Base-by-base conservation (phyloP, 2,113 vertebrate genomes). In the Misgurnus mizolepis region DNA sequence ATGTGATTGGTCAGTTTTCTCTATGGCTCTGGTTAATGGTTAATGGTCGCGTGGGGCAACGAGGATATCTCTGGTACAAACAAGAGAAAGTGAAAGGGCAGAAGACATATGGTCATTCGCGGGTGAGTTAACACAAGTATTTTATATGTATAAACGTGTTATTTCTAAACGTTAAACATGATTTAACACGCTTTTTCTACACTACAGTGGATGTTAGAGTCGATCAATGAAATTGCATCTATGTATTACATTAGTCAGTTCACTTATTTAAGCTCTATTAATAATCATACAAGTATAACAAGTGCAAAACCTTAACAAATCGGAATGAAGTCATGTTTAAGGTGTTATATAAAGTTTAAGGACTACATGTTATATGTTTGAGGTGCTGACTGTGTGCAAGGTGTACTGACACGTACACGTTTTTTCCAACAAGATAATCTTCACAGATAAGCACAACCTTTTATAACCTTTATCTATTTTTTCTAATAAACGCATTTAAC, bases 31-130 rank as follows among this genome's bases (percentile, higher is more conserved):
- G 27, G 27, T 34, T 34, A 34, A 34, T 34, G 7, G 4, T 5
- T 41, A 66, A 76, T 14, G 47, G 81, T 79, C 47, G 70, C 56
- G 47, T 60, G 76, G 81, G 77, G 81, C 65, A 83, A 83, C 81
- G 50, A 50, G 47, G 47, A 65, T 76, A 66, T 62, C 18, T 50
- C 15, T 41, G 15, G 61, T 3, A 15, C 47, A 66, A 55, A 76
- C 74, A 76, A 76, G 74, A 55, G 62, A 64, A 47, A 76, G 60
- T 27, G 60, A 65, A 66, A 53, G 14, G 2, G 22, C 22, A 6
- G 50, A 18, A 2, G 55, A 47, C 41, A 10, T 10, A 62, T 14
- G 70, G 22, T 43, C 39, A 8, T 3, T 60, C 11, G 60, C 17
- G 5, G 43, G 72, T 75, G 58, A 75, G 72, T 75, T 39, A 8